Conservation (phyloP, 2,113 vertebrate genomes). For the Andinoacara biseriatus region DNA sequence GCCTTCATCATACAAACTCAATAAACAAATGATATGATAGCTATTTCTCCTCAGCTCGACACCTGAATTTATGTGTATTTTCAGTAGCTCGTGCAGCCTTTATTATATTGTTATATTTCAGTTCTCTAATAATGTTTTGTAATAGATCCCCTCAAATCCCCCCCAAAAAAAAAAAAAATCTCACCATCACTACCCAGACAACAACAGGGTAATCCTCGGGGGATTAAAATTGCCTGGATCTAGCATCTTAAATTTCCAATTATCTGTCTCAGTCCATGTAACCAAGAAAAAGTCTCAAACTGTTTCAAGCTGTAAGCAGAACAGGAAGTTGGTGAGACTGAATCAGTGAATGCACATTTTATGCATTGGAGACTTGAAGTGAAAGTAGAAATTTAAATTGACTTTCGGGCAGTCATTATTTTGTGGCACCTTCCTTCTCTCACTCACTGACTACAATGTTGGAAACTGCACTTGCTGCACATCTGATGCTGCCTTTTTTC, state of each 20-base stretch:
- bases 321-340: constrained; percentile 1
- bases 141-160: constrained; percentile 1
- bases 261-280: constrained; percentile 22
- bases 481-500: neutral
- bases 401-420: constrained; percentile 42
- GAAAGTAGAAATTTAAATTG: constrained; percentile 56
- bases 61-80: neutral
- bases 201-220: neutral
- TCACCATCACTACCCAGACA: neutral
- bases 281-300: constrained; percentile 17
- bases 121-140: constrained; percentile 7
- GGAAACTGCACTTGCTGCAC: neutral
- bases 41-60: neutral
- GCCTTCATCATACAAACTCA: constrained; percentile 6
- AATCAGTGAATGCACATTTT: constrained; percentile 49
- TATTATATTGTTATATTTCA: neutral
- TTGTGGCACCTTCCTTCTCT: constrained; percentile 21
- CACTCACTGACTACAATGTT: neutral
- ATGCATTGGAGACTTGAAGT: constrained; percentile 33
- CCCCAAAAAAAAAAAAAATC: constrained; percentile 15
- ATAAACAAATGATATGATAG: neutral
- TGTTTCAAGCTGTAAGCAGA: constrained; percentile 25
- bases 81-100: neutral
- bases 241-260: constrained; percentile 32
- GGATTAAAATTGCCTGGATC: constrained; percentile 27